phyloP scores from a whole-genome alignment of 37 sponge, comb jelly and placozoan genomes.

The Aphrocallistes beatrix region DNA sequence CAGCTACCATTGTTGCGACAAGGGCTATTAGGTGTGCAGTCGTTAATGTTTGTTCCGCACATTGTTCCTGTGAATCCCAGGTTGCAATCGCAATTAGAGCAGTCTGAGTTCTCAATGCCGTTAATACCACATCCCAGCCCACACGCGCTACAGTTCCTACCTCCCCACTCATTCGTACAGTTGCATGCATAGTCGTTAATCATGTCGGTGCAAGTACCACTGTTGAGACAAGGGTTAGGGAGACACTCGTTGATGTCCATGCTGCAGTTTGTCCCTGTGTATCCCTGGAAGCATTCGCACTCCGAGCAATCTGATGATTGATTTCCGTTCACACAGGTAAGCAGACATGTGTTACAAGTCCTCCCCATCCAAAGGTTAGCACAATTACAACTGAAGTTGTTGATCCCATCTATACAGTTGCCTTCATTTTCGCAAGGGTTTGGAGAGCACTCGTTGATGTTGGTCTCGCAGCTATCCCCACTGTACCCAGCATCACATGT shows the following conservation, averaged over 20 bases:
- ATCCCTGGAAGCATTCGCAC: neutral
- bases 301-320: neutral
- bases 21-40: neutral
- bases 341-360: neutral
- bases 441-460: slow-evolving; percentile 22
- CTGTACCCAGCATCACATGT: slow-evolving; percentile 25
- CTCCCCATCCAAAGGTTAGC: neutral
- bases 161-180: slow-evolving; percentile 2
- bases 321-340: neutral
- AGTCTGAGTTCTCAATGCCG: neutral
- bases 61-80: neutral
- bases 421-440: slow-evolving; percentile 25
- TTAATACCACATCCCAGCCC: slow-evolving; percentile 2
- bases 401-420: slow-evolving; percentile 23
- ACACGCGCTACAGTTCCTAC: neutral
- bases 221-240: neutral
- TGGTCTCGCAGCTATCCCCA: neutral
- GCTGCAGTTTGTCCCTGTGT: neutral
- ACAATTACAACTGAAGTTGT: slow-evolving; percentile 34
- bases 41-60: neutral
- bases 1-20: neutral
- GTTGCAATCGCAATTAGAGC: slow-evolving; percentile 15
- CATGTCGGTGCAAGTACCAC: neutral
- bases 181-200: slow-evolving; percentile 13
- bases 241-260: neutral